These are phyloP conservation scores for Rhizomys pruinosus DNA, from an alignment of 2,113 vertebrate species.

Conservation along the genomic window DNA sequence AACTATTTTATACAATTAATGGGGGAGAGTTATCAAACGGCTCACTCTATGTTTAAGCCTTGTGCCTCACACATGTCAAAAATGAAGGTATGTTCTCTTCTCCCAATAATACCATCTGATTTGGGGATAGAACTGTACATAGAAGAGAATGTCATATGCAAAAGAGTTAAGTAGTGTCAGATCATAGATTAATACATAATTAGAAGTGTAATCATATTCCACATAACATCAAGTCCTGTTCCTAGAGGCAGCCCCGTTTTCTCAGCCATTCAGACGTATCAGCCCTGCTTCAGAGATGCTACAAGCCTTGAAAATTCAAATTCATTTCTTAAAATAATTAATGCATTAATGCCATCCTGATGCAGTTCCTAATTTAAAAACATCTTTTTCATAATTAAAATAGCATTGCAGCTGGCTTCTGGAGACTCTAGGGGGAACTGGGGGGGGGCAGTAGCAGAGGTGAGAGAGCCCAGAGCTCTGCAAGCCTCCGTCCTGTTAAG, in stretches of 20 bases:
- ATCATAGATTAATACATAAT: not conserved
- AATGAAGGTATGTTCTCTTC: not conserved
- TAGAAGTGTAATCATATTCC: not conserved
- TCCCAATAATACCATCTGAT: not conserved
- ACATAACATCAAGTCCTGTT: not conserved
- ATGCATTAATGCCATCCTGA: not conserved
- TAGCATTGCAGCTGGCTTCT: not conserved
- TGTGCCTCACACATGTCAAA: not conserved
- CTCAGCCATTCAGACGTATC: not conserved
- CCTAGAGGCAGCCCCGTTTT: not conserved
- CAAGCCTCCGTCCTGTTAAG: not conserved
- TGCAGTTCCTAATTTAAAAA: not conserved
- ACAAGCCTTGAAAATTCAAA: not conserved
- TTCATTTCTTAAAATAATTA: slow-evolving; percentile 25
- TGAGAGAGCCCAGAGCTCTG: not conserved
- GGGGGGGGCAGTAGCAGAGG: no score
- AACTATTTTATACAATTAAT: not conserved
- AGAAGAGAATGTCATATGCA: not conserved
- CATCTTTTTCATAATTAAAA: not conserved
- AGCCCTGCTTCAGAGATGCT: not conserved
- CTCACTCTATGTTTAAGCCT: not conserved
- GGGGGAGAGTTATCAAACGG: not conserved
- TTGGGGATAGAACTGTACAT: not conserved
- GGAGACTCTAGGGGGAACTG: not conserved
- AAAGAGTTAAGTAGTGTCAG: not conserved